Evolutionary conservation across 2,113 vertebrate species (phyloP), one percentile per base, ranked within the genome.

Genomic region (Nothoprocta perdicaria): DNA sequence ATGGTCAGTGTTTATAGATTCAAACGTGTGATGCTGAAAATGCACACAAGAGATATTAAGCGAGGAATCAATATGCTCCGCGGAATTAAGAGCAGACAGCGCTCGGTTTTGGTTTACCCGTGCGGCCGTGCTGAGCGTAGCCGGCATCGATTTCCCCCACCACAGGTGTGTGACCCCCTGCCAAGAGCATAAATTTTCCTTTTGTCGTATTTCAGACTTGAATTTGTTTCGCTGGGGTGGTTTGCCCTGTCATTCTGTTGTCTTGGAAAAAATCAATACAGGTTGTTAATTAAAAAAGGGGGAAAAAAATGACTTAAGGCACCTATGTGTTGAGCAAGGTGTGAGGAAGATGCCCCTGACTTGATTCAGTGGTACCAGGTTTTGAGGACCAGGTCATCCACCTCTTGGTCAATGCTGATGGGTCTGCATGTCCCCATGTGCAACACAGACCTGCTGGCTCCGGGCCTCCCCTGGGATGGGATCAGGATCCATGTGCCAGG

Each of bases 211-310:
- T 73, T 90, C 66, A 84, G 29, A 58, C 40, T 33, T 79, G 74
- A 43, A 4, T 81, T 69, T 88, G 41, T 77, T 91, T 83, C 2
- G 2, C 38, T 35, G 55, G 55, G 21, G 19, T 68, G 6, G 18
- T 81, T 86, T 0, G 2, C 12, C 0, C n/a, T 50, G 21, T 74
- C 52, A 75, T 21, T 80, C 61, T 24, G 21, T 88, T 91, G 24
- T 50, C 38, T 46, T 41, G 50, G 1, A 18, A 10, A 6, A 69
- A 68, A 84, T 45, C 78, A 35, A 68, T 89, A 8, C 7, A 22
- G 14, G 33, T 84, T 80, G 46, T 67, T 95, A 86, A 89, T 89
- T 77, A 68, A 67, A 50, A 74, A 80, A 81, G 41, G n/a, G 7
- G 22, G 15, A 23, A 38, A 57, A 31, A 29, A 52, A 31, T 6